phyloP scores from a whole-genome alignment of 1,140 invertebrate genomes.

The Nephila pilipes region DNA sequence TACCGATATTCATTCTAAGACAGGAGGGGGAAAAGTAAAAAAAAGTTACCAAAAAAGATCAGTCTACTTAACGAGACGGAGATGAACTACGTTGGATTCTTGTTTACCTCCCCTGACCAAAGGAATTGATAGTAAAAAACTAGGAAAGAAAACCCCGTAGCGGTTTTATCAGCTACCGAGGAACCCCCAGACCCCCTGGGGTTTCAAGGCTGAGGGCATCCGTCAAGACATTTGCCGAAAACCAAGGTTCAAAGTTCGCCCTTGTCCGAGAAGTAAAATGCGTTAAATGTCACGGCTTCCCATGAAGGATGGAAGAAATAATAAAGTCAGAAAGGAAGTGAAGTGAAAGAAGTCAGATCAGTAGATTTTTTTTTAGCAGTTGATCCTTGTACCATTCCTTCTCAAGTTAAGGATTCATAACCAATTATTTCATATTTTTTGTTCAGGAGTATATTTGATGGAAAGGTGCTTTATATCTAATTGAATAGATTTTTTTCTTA shows the following conservation, averaged over 20 bases:
- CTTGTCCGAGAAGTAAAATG: conserved; percentile 52
- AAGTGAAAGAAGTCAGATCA: neutral
- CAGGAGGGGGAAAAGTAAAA: neutral
- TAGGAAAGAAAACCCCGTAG: neutral
- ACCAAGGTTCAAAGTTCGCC: conserved; percentile 43
- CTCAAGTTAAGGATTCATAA: too few species aligned
- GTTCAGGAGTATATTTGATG: too few species aligned
- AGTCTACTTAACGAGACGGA: conserved; percentile 61
- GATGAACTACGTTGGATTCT: conserved; percentile 38
- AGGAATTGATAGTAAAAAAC: conserved; percentile 34
- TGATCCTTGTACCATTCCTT: too few species aligned
- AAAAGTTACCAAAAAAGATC: conserved; percentile 10
- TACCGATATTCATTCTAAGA: neutral
- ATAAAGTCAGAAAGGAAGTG: neutral
- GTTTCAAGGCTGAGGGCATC: neutral
- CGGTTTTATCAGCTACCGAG: conserved; percentile 30
- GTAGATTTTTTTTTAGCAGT: neutral
- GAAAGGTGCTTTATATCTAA: too few species aligned
- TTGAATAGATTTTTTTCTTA: too few species aligned
- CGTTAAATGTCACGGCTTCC: conserved; percentile 65
- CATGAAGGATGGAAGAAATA: conserved; percentile 9
- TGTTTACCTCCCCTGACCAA: conserved; percentile 36
- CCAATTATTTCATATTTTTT: too few species aligned
- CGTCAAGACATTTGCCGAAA: conserved; percentile 45
- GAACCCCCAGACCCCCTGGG: neutral